Conservation (phyloP, 2,797 vertebrate genomes). For the Tapirus indicus region DNA sequence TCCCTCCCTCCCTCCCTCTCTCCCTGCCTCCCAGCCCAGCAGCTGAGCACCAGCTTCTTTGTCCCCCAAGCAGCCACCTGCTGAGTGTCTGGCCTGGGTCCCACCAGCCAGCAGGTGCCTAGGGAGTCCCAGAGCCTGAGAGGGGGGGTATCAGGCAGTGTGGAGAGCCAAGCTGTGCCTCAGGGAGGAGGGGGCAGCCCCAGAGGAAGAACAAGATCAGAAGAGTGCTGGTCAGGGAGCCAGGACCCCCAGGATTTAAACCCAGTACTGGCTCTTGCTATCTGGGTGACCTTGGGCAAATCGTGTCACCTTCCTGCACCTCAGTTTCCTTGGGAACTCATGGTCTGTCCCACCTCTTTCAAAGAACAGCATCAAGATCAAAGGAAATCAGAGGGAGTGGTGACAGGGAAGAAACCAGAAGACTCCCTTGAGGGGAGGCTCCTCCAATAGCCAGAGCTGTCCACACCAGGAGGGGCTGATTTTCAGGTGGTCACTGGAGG, state of each 20-base stretch:
- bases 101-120: slow-evolving; percentile 78
- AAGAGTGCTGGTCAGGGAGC: background rate
- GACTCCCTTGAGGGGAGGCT: background rate
- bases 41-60: slow-evolving; percentile 74
- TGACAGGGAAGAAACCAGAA: background rate
- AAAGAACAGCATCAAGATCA: background rate
- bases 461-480: background rate
- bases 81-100: slow-evolving; percentile 77
- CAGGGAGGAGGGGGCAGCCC: background rate
- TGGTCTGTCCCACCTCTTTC: background rate
- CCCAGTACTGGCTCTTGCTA: background rate
- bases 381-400: background rate
- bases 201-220: slow-evolving; percentile 24
- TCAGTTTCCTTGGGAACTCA: slow-evolving; percentile 50
- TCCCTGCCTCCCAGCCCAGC: slow-evolving; percentile 54
- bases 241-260: background rate
- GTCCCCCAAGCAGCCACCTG: slow-evolving; percentile 76
- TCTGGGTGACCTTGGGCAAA: background rate
- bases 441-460: background rate
- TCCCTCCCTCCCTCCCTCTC: background rate
- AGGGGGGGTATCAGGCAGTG: background rate
- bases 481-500: background rate
- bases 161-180: slow-evolving; percentile 9
- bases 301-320: background rate
- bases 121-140: slow-evolving; percentile 46